phyloP scores from a whole-genome alignment of 37 sponge, comb jelly and placozoan species.

The Lycopodina hypogea region DNA sequence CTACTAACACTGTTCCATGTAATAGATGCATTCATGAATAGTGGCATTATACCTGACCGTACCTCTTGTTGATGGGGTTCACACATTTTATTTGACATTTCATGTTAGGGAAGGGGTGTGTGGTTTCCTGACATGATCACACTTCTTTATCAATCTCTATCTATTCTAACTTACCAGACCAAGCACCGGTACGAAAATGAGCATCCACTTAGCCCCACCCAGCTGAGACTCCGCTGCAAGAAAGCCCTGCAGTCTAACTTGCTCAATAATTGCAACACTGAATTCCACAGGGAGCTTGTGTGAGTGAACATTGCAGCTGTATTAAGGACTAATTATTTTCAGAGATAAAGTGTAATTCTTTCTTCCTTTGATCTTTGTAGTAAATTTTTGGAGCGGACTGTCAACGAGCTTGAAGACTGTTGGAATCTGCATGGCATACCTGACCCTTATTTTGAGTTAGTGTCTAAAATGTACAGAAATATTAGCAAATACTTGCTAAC shows the following conservation, averaged over 20 bases:
- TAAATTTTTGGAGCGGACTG: constrained; percentile 24
- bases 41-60: no score
- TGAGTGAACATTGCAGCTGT: background rate
- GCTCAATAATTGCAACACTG: constrained; percentile 45
- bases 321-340: background rate
- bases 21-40: no score
- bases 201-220: constrained; percentile 55
- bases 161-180: constrained; percentile 17
- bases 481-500: background rate
- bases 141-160: no score
- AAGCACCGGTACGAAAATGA: constrained; percentile 39
- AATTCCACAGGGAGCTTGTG: constrained; percentile 39
- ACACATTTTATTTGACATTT: no score
- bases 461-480: no score
- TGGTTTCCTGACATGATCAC: no score
- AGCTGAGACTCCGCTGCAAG: constrained; percentile 29
- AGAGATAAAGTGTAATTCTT: background rate
- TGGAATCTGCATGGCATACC: constrained; percentile 35
- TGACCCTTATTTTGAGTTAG: constrained; percentile 50
- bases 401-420: constrained; percentile 6
- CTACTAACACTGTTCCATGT: no score
- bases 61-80: no score
- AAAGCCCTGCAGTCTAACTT: constrained; percentile 19
- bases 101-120: no score
- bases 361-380: constrained; percentile 5